Percentiles rank a stretch among this genome's conserved stretches.
Evolutionary conservation across 2,888 invertebrate genomes (phyloP).

Genomic region (Graphium colonna): DNA sequence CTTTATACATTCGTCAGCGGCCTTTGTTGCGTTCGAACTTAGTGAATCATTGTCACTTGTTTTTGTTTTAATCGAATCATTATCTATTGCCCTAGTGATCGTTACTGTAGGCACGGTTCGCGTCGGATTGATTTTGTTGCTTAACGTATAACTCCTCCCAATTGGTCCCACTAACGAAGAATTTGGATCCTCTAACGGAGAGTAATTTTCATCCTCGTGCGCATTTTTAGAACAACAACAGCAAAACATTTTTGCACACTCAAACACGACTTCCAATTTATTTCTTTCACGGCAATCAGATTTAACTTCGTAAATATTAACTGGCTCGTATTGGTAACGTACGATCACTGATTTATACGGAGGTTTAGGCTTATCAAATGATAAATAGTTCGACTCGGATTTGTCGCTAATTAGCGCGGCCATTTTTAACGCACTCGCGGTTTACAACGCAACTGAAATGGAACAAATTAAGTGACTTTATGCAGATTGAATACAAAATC

Average conservation of each 20-base stretch:
- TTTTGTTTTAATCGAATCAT: constrained; percentile 34
- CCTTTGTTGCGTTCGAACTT: constrained; percentile 32
- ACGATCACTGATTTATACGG: constrained; percentile 30
- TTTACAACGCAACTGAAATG: constrained; percentile 41
- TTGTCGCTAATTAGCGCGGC: constrained; percentile 40
- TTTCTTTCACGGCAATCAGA: constrained; percentile 29
- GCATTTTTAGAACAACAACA: constrained; percentile 50
- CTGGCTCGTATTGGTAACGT: constrained; percentile 41
- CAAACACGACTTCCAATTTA: constrained; percentile 38
- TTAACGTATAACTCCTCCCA: constrained; percentile 56
- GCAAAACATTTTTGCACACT: constrained; percentile 40
- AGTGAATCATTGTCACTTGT: constrained; percentile 6
- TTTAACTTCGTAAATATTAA: constrained; percentile 52
- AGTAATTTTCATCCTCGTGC: constrained; percentile 38
- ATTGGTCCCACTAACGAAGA: constrained; percentile 53
- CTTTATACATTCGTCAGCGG: constrained; percentile 45
- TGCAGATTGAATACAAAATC: constrained; percentile 55
- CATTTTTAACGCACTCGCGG: constrained; percentile 37
- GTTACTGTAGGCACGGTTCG: constrained; percentile 33
- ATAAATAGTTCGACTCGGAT: constrained; percentile 46
- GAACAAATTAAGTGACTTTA: constrained; percentile 41
- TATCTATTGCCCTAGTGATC: constrained; percentile 41
- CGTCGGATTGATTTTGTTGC: constrained; percentile 33
- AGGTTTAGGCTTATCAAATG: constrained; percentile 48
- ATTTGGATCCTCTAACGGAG: constrained; percentile 46